Conservation (phyloP, 2,797 vertebrate genomes). For the Trichosurus vulpecula region DNA sequence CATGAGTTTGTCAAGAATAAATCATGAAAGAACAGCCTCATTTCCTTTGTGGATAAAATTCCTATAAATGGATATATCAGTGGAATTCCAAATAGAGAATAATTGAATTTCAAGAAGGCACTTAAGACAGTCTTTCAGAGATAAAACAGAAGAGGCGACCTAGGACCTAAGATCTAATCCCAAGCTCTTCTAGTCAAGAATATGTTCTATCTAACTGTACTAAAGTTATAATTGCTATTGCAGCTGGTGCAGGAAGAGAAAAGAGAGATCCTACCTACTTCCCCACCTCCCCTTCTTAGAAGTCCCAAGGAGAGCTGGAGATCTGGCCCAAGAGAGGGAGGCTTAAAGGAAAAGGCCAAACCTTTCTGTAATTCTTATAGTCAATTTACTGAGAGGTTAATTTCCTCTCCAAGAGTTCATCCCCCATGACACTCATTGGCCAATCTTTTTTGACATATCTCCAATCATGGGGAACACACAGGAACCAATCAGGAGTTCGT, state of each 20-base stretch:
- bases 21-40: not conserved
- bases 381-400: not conserved
- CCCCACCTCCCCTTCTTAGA: not conserved
- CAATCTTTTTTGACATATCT: not conserved
- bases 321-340: not conserved
- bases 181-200: not conserved
- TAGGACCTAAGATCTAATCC: not conserved
- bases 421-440: not conserved
- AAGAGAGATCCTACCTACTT: not conserved
- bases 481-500: not conserved
- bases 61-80: not conserved
- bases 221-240: not conserved
- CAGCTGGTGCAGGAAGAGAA: not conserved
- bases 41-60: not conserved
- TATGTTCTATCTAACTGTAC: not conserved
- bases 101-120: not conserved
- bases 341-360: not conserved
- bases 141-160: not conserved
- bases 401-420: not conserved
- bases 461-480: not conserved
- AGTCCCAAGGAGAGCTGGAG: not conserved
- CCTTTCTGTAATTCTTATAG: not conserved
- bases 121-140: not conserved
- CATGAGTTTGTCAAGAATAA: not conserved
- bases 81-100: not conserved